These are phyloP conservation scores for Knipowitschia caucasica DNA, from an alignment of 2,797 vertebrate species.

Conservation along the genomic window DNA sequence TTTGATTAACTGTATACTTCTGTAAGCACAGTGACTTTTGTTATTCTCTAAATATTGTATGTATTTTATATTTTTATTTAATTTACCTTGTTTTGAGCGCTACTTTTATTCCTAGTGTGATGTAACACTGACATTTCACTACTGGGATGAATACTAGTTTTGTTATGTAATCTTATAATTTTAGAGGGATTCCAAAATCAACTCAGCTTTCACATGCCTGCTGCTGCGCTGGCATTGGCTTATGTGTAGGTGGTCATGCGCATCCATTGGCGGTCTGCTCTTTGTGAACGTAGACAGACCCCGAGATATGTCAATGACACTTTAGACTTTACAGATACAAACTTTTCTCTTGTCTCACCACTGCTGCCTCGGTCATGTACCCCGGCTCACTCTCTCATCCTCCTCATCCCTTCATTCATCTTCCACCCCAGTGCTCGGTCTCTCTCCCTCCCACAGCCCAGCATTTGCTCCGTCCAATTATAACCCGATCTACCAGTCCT, in stretches of 20 bases:
- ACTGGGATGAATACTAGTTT: too few relatives aligned
- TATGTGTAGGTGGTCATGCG: constrained; percentile 66
- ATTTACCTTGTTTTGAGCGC: too few relatives aligned
- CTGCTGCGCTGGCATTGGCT: constrained; percentile 30
- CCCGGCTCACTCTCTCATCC: constrained; percentile 38
- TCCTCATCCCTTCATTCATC: constrained; percentile 61
- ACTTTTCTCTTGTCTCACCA: constrained; percentile 49
- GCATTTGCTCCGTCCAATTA: constrained; percentile 70
- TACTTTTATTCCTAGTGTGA: too few relatives aligned
- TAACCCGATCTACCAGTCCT: constrained; percentile 64
- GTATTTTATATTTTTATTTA: too few relatives aligned
- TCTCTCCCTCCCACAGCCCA: constrained; percentile 66
- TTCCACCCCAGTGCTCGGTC: constrained; percentile 56
- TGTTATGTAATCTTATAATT: too few relatives aligned
- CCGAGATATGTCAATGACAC: constrained; percentile 39
- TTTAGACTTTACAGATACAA: constrained; percentile 34
- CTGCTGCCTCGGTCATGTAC: constrained; percentile 31
- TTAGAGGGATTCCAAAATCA: constrained; percentile 40
- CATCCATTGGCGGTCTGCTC: constrained; percentile 49
- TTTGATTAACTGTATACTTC: too few relatives aligned
- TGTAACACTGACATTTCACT: too few relatives aligned
- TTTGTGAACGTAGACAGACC: constrained; percentile 31
- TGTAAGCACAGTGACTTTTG: too few relatives aligned
- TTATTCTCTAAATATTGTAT: too few relatives aligned
- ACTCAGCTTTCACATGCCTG: constrained; percentile 27